Conservation (phyloP, 2,888 invertebrate species). For the Gastrophysa polygoni region DNA sequence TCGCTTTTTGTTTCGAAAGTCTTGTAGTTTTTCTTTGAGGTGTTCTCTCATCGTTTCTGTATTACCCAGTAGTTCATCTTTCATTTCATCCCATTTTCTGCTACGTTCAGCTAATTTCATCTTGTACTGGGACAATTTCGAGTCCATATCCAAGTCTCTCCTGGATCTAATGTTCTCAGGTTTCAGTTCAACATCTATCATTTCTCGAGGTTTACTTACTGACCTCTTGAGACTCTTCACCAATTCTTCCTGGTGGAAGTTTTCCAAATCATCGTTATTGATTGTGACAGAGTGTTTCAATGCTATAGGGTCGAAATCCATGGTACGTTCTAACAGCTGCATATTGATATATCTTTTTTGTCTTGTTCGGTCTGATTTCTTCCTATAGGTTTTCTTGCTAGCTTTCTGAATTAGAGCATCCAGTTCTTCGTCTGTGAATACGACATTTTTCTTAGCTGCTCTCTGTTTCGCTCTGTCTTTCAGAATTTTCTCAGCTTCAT, state of each 20-base stretch:
- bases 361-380: slow-evolving; percentile 24
- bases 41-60: slow-evolving; percentile 18
- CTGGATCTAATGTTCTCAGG: slow-evolving; percentile 8
- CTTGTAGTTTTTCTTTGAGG: slow-evolving; percentile 18
- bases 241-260: too few species aligned
- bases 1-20: background rate
- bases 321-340: slow-evolving; percentile 24
- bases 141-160: slow-evolving; percentile 11
- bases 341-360: slow-evolving; percentile 39
- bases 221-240: too few species aligned
- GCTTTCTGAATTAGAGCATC: slow-evolving; percentile 46
- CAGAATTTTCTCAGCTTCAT: slow-evolving; percentile 48
- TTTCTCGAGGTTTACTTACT: too few species aligned
- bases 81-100: slow-evolving; percentile 29
- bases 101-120: slow-evolving; percentile 25
- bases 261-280: slow-evolving; percentile 10
- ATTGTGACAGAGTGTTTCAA: background rate
- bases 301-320: background rate
- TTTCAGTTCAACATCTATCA: slow-evolving; percentile 12
- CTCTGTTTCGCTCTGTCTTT: slow-evolving; percentile 47
- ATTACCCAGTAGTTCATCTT: slow-evolving; percentile 28
- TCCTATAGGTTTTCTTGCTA: slow-evolving; percentile 39
- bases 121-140: slow-evolving; percentile 18
- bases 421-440: slow-evolving; percentile 48
- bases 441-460: slow-evolving; percentile 45